Evolutionary conservation across 2,888 invertebrate species (phyloP).

Genomic region (Zonitis immaculata): DNA sequence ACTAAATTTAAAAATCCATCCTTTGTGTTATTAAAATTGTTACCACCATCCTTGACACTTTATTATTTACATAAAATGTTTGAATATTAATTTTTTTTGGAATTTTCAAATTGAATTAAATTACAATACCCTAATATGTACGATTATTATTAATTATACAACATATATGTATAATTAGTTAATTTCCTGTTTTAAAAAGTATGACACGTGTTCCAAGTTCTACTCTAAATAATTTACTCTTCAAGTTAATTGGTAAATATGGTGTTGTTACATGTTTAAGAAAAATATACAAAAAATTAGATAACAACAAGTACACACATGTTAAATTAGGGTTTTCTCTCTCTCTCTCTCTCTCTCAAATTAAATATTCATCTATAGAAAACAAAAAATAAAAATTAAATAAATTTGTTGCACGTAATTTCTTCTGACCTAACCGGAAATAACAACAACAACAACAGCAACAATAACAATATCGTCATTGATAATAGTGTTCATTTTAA

Average conservation of each 20-base stretch:
- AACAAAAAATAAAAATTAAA: background rate
- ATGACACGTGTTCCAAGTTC: slow-evolving; percentile 5
- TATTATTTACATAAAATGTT: background rate
- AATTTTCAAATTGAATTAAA: background rate
- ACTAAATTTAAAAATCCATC: too few relatives aligned
- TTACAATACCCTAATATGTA: too few relatives aligned
- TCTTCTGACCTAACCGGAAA: slow-evolving; percentile 23
- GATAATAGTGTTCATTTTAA: slow-evolving; percentile 21
- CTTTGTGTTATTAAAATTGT: background rate
- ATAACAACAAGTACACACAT: too few relatives aligned
- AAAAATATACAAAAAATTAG: too few relatives aligned
- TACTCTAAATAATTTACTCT: slow-evolving; percentile 3
- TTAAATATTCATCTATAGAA: too few relatives aligned
- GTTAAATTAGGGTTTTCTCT: too few relatives aligned
- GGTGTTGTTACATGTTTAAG: background rate
- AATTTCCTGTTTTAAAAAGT: slow-evolving; percentile 6
- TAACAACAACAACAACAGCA: too few relatives aligned
- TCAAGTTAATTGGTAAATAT: slow-evolving; percentile 3
- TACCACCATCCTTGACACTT: background rate
- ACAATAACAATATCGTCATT: too few relatives aligned
- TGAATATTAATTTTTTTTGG: background rate
- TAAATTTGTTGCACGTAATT: background rate
- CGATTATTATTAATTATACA: too few relatives aligned
- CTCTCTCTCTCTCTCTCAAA: too few relatives aligned
- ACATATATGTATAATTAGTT: slow-evolving; percentile 5